A percentile compares a stretch with the other conserved stretches of the same genome.
These are phyloP conservation scores for Brachionichthys hirsutus DNA, from an alignment of 2,113 vertebrate genomes.

Conservation along the genomic window DNA sequence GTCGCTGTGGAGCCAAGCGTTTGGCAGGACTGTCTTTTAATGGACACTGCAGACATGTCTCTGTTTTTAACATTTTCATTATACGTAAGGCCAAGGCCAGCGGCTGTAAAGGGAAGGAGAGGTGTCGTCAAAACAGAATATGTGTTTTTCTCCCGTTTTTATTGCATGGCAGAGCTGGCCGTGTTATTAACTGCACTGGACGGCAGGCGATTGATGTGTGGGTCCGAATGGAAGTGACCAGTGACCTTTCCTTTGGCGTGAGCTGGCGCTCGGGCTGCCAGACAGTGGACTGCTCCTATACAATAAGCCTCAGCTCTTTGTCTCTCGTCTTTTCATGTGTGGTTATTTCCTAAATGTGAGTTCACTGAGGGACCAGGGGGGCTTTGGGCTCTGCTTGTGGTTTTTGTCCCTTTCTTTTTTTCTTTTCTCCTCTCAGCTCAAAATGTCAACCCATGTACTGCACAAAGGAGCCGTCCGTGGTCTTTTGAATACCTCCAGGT, in stretches of 20 bases:
- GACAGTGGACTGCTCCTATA: conserved; percentile 62
- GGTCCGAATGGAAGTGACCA: conserved; percentile 77
- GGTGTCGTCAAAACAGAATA: conserved; percentile 67
- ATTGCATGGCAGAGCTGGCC: conserved; percentile 45
- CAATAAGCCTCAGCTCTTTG: conserved; percentile 60
- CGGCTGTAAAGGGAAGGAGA: conserved; percentile 62
- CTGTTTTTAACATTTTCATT: conserved; percentile 75
- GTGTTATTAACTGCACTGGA: conserved; percentile 60
- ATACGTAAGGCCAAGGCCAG: conserved; percentile 69
- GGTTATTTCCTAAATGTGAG: conserved; percentile 66
- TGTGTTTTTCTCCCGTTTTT: conserved; percentile 31
- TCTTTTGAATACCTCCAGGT: conserved; percentile 72
- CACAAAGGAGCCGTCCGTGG: conserved; percentile 57
- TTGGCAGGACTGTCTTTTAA: conserved; percentile 63
- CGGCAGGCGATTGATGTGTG: conserved; percentile 68
- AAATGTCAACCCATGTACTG: conserved; percentile 66
- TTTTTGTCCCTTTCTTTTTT: conserved; percentile 13
- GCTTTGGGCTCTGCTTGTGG: conserved; percentile 18
- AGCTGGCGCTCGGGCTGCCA: conserved; percentile 60
- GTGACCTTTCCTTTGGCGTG: conserved; percentile 71
- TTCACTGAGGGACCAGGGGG: conserved; percentile 38
- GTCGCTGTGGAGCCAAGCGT: conserved; percentile 36
- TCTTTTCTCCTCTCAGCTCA: conserved; percentile 7
- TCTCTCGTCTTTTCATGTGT: conserved; percentile 61
- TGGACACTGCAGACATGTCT: conserved; percentile 58